Conservation (phyloP, 2,797 vertebrate genomes). For the Pseudomugil tenellus region DNA sequence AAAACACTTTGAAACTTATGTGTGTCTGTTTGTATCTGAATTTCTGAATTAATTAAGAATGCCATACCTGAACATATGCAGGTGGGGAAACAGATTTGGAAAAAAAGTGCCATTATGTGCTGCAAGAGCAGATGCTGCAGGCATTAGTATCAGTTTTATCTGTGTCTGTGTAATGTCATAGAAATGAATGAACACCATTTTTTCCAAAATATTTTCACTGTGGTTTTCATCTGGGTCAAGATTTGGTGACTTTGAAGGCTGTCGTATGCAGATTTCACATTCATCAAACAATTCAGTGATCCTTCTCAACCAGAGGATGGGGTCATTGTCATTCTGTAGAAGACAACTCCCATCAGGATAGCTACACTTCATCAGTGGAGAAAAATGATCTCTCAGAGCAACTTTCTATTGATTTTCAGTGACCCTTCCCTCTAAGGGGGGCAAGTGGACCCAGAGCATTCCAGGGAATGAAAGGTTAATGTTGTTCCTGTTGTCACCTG, state of each 20-base stretch:
- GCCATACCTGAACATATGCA: constrained; percentile 8
- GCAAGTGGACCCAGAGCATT: constrained; percentile 1
- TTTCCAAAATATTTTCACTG: not conserved
- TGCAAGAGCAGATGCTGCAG: not conserved
- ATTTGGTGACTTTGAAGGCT: not conserved
- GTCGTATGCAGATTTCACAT: not conserved
- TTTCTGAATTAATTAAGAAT: constrained; percentile 48
- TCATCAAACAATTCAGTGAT: not conserved
- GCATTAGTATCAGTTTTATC: not conserved
- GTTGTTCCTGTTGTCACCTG: not conserved
- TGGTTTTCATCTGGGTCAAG: not conserved
- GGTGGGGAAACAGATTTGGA: not conserved
- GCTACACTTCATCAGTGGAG: constrained; percentile 7
- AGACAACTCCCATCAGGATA: not conserved
- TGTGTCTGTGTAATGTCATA: not conserved
- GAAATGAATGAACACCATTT: not conserved
- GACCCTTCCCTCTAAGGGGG: not conserved
- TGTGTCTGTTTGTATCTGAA: constrained; percentile 40
- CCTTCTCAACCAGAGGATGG: not conserved
- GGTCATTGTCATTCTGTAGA: not conserved
- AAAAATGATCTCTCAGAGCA: constrained; percentile 4
- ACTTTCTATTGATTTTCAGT: constrained; percentile 10
- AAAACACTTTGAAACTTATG: constrained; percentile 32
- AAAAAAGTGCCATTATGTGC: not conserved
- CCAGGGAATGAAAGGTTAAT: constrained; percentile 5